A percentile compares a stretch with the other conserved stretches of the same genome.
phyloP scores from a whole-genome alignment of 2,888 invertebrate species.

The Cheilosia pagana region DNA sequence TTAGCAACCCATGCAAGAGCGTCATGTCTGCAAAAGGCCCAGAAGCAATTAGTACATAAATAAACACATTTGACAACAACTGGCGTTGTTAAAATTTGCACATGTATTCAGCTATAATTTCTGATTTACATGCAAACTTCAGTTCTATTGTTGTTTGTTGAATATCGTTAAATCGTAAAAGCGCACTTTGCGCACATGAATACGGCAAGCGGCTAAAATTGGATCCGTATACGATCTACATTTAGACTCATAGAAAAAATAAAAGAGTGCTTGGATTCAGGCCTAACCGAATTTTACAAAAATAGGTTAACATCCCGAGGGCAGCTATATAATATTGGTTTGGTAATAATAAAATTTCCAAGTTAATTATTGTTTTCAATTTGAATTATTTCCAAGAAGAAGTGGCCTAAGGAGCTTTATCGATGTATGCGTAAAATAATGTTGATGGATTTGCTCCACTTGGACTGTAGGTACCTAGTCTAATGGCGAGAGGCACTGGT shows the following conservation, averaged over 20 bases:
- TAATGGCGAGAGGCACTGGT: no score
- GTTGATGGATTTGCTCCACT: no score
- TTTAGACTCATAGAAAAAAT: neutral
- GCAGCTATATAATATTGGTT: neutral
- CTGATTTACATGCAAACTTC: neutral
- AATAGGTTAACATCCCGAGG: neutral
- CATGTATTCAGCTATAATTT: neutral
- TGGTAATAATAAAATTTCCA: neutral
- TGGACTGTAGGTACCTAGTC: no score
- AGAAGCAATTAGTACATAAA: neutral
- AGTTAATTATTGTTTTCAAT: no score
- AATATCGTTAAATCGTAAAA: neutral
- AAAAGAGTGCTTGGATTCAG: neutral
- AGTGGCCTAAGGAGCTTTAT: no score
- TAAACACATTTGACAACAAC: neutral
- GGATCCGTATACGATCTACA: slow-evolving; percentile 3
- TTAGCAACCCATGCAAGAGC: neutral
- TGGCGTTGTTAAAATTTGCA: neutral
- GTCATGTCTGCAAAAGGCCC: neutral
- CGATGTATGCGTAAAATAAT: no score
- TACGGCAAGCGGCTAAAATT: neutral
- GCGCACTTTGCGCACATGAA: neutral
- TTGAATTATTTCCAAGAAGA: no score
- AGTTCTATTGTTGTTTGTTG: neutral
- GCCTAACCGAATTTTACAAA: neutral